Percentiles rank a stretch among this genome's conserved stretches.
phyloP scores from a whole-genome alignment of 2,113 vertebrate genomes.

The Stomatorhinus ivindoensis region DNA sequence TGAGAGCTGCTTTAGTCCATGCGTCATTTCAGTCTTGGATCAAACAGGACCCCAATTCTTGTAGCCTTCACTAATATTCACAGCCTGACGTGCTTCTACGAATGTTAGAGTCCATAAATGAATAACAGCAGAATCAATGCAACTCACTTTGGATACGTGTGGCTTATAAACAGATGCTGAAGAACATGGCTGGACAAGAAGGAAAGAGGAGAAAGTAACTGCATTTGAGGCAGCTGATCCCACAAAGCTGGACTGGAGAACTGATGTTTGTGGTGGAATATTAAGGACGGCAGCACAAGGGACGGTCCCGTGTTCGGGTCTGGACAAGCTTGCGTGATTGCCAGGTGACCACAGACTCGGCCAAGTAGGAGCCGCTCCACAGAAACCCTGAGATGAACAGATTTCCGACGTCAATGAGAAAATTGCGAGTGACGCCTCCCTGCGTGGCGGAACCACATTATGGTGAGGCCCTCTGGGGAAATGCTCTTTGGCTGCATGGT shows the following conservation, averaged over 20 bases:
- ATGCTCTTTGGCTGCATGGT: not conserved
- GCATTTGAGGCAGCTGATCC: not conserved
- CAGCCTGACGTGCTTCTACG: not conserved
- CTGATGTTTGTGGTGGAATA: not conserved
- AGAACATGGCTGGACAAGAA: not conserved
- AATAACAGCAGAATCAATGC: not conserved
- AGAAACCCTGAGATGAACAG: not conserved
- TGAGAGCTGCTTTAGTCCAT: not conserved
- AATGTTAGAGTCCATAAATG: not conserved
- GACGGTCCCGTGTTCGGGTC: not conserved
- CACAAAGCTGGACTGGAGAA: not conserved
- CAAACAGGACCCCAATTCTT: not conserved
- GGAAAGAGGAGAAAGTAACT: not conserved
- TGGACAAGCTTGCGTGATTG: not conserved
- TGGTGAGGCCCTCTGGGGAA: conserved; percentile 11
- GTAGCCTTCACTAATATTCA: not conserved
- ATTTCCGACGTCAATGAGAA: not conserved
- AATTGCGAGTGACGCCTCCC: not conserved
- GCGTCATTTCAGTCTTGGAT: not conserved
- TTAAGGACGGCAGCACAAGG: not conserved
- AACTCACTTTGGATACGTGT: not conserved
- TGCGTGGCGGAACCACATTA: conserved; percentile 12
- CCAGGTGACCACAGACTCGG: not conserved
- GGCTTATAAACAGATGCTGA: not conserved
- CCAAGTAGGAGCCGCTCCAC: not conserved